Evolutionary conservation across 2,888 invertebrate species (phyloP).

Genomic region (Plagiodera versicolora): DNA sequence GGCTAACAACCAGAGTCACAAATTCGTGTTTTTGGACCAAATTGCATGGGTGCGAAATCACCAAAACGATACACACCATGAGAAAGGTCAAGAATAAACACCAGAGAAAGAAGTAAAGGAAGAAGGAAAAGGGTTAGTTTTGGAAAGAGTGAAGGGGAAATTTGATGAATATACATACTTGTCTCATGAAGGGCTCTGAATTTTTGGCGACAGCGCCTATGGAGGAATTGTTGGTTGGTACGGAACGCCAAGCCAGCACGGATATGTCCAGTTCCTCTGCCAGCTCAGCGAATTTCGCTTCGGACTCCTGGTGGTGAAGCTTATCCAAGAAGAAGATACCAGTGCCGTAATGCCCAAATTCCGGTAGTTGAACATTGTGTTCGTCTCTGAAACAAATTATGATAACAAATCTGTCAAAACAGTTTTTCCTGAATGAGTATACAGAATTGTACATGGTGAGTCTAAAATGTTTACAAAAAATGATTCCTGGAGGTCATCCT

Average conservation of each 20-base stretch:
- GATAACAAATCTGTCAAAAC: background rate
- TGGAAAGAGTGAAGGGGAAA: too few relatives aligned
- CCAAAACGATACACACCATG: too few relatives aligned
- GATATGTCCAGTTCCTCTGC: conserved; percentile 79
- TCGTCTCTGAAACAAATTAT: conserved; percentile 67
- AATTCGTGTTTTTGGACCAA: too few relatives aligned
- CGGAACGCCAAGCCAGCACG: conserved; percentile 92
- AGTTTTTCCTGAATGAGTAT: too few relatives aligned
- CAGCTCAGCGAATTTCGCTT: conserved; percentile 78
- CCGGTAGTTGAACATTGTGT: conserved; percentile 81
- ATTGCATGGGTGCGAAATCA: too few relatives aligned
- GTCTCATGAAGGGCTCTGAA: conserved; percentile 94
- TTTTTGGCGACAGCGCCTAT: conserved; percentile 92
- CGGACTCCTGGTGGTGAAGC: conserved; percentile 75
- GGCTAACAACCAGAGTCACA: too few relatives aligned
- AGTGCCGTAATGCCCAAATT: conserved; percentile 89
- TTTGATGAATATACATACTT: conserved; percentile 58
- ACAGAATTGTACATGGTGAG: too few relatives aligned
- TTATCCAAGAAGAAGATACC: conserved; percentile 95
- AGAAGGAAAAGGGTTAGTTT: too few relatives aligned
- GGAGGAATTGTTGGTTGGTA: conserved; percentile 82
- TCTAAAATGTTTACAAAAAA: too few relatives aligned
- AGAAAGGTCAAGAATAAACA: too few relatives aligned
- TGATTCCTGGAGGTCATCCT: too few relatives aligned
- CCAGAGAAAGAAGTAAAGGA: too few relatives aligned